A percentile compares a stretch with the other conserved stretches of the same genome.
Conservation (phyloP, 2,113 vertebrate species). For the Pedionomus torquatus region DNA sequence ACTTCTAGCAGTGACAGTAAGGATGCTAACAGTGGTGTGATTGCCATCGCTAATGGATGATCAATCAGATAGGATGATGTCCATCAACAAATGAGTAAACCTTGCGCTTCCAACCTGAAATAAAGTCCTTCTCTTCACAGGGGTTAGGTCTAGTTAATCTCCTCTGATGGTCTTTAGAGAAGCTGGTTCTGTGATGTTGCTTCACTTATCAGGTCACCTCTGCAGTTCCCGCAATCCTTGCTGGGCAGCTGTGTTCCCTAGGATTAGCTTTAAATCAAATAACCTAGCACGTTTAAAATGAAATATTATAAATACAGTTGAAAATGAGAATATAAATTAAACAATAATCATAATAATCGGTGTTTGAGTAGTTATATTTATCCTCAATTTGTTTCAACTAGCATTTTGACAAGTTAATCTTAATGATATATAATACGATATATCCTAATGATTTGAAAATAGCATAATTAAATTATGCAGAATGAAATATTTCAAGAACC, state of each 20-base stretch:
- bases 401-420: not conserved
- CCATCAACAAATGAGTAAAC: not conserved
- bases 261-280: not conserved
- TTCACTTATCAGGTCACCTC: not conserved
- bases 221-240: not conserved
- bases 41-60: not conserved
- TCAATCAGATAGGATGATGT: not conserved
- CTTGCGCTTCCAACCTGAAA: not conserved
- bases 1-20: not conserved
- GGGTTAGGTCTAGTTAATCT: not conserved
- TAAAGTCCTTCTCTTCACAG: not conserved
- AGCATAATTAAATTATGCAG: not conserved
- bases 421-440: not conserved
- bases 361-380: not conserved
- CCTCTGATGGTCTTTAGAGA: not conserved
- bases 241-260: not conserved
- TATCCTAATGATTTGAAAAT: not conserved
- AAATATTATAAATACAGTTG: not conserved
- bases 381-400: not conserved
- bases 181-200: rapidly evolving
- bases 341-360: not conserved
- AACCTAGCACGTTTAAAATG: not conserved
- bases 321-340: not conserved
- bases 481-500: not conserved
- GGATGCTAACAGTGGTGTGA: not conserved